Base-by-base conservation (phyloP, 2,113 vertebrate genomes). In the Stigmatopora argus region DNA sequence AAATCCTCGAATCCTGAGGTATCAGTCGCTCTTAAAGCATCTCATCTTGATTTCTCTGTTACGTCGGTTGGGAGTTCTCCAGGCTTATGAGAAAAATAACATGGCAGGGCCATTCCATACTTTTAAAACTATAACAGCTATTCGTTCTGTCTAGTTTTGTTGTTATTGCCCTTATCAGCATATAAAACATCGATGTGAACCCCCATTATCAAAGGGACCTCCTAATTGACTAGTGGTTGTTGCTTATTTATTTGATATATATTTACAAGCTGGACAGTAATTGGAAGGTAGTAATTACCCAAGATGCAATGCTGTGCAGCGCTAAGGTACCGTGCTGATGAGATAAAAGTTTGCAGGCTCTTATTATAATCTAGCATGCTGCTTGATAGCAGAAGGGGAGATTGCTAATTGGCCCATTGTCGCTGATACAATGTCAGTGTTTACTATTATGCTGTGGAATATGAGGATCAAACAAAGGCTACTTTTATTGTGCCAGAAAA, bases 201-300 rank as follows among this genome's bases (percentile, higher is more conserved):
- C 77, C 64, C 78, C 72, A 76, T 86, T 83, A 84, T 78, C 82
- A 86, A 78, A 80, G 66, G 65, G 26, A 69, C 81, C 82, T 82
- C 72, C 81, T 91, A 90, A 91, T 92, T 89, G 86, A 90, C 85
- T 73, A 31, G 26, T 31, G 85, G 80, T 83, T 89, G 86, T 86
- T 89, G 86, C 89, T 87, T 91, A 86, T 91, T 90, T 91, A 90
- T 89, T 87, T 91, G 87, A 90, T 87, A 84, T 87, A 87, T 87
- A 83, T 89, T 89, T 87, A 85, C 85, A 78, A 79, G 86, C 82
- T 72, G 75, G 80, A 81, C 85, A 77, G 84, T 89, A 90, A 90
- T 90, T 80, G 87, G 87, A 79, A 73, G 80, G 78, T 78, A 60
- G 85, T 89, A 90, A 91, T 90, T 89, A 91, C 82, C 83, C 77